These are phyloP conservation scores for Eupithecia vulgata DNA, from an alignment of 2,888 invertebrate genomes.

Conservation along the genomic window DNA sequence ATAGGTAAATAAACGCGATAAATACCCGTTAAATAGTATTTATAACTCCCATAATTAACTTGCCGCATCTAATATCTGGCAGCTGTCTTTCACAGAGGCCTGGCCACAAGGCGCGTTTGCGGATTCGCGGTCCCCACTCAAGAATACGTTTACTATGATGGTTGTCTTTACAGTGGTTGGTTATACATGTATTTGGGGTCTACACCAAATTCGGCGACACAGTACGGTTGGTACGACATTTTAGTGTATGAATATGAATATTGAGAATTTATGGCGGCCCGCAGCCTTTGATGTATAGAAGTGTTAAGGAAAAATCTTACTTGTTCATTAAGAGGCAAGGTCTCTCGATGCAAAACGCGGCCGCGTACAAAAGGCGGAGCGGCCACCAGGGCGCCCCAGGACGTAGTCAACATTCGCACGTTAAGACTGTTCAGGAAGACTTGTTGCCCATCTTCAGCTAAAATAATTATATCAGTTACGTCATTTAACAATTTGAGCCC, in stretches of 20 bases:
- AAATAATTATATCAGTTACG: neutral
- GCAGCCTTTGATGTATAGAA: neutral
- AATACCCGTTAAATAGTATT: too few species aligned
- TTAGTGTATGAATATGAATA: neutral
- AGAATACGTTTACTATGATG: too few species aligned
- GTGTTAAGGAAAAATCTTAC: slow-evolving; percentile 48
- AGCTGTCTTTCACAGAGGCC: neutral
- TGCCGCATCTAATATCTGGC: neutral
- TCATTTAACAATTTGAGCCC: neutral
- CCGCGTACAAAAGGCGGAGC: slow-evolving; percentile 90
- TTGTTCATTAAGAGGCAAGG: slow-evolving; percentile 90
- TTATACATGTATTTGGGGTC: neutral
- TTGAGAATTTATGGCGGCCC: neutral
- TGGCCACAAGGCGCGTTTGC: neutral
- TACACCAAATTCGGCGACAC: neutral
- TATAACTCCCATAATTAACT: neutral
- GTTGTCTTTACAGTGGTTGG: too few species aligned
- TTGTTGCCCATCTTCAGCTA: slow-evolving; percentile 95
- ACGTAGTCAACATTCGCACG: slow-evolving; percentile 93
- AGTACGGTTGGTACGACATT: neutral
- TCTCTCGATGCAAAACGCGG: slow-evolving; percentile 93
- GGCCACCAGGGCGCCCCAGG: slow-evolving; percentile 91
- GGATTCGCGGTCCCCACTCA: neutral
- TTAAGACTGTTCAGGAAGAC: slow-evolving; percentile 96
- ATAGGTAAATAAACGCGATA: too few species aligned